Evolutionary conservation across 2,797 vertebrate genomes (phyloP).

Genomic region (Acanthurus leucopareius): DNA sequence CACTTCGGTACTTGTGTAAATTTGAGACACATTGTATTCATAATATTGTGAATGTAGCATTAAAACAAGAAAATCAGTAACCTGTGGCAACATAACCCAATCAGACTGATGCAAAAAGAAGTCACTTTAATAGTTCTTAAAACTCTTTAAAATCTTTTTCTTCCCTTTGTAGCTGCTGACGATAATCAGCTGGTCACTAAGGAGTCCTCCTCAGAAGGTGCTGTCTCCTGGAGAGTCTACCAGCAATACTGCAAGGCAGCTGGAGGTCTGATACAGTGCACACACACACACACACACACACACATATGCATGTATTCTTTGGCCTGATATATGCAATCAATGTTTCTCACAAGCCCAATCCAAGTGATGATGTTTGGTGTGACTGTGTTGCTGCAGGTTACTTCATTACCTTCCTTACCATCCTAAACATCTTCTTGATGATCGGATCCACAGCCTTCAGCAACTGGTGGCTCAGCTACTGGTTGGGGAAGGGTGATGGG

Average conservation of each 20-base stretch:
- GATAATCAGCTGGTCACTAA: conserved; percentile 80
- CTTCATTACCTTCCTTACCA: conserved; percentile 65
- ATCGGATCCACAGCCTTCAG: conserved; percentile 84
- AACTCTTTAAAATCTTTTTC: neutral
- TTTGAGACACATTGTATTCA: neutral
- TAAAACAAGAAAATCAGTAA: neutral
- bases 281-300: conserved; percentile 34
- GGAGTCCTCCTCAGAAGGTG: conserved; percentile 76
- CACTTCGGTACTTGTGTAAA: neutral
- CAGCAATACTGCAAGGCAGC: conserved; percentile 84
- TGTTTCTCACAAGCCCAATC: neutral
- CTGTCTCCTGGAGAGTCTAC: conserved; percentile 84
- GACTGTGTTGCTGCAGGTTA: conserved; percentile 80
- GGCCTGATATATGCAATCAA: neutral
- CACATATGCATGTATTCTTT: neutral
- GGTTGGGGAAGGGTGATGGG: conserved; percentile 85
- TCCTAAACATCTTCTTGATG: conserved; percentile 79
- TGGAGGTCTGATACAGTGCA: conserved; percentile 83
- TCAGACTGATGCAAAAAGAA: neutral
- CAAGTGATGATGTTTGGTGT: neutral
- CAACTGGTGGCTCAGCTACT: conserved; percentile 89
- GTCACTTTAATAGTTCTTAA: neutral
- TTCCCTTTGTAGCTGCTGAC: conserved; percentile 29
- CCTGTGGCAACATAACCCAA: neutral
- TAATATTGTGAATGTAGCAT: neutral